Conservation (phyloP, 2,113 vertebrate species). For the Pollachius pollachius region DNA sequence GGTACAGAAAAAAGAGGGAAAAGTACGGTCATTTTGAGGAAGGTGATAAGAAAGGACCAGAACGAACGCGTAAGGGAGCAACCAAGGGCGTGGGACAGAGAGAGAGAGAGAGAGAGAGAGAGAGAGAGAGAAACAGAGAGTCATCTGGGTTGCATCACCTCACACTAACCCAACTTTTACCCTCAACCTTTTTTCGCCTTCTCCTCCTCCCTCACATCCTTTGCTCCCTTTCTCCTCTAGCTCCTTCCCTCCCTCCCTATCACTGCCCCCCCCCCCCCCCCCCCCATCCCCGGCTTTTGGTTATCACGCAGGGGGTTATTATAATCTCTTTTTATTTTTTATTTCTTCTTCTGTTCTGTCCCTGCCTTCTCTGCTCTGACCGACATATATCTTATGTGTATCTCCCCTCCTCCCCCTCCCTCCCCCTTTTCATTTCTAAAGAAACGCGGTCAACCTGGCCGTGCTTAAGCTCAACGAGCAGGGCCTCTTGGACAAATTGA, state of each 20-base stretch:
- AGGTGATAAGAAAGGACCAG: background rate
- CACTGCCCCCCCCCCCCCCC: constrained; percentile 65
- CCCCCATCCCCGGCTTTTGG: constrained; percentile 4
- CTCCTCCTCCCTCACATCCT: constrained; percentile 17
- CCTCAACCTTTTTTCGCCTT: constrained; percentile 42
- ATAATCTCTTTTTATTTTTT: constrained; percentile 16
- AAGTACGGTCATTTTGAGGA: background rate
- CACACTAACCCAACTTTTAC: constrained; percentile 77
- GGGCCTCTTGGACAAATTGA: constrained; percentile 99
- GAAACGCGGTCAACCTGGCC: constrained; percentile 99
- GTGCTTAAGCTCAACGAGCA: constrained; percentile 99
- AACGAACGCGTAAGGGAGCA: background rate
- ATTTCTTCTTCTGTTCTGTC: constrained; percentile 7
- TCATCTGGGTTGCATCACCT: constrained; percentile 80
- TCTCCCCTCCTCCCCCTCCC: constrained; percentile 88
- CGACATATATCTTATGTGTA: constrained; percentile 54
- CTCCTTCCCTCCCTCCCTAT: constrained; percentile 51
- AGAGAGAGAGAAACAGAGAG: constrained; percentile 75
- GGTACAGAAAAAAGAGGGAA: no score
- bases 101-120: constrained; percentile 15
- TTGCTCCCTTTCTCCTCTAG: constrained; percentile 20
- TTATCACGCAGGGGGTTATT: background rate
- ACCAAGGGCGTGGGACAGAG: background rate
- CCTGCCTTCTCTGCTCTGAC: constrained; percentile 46
- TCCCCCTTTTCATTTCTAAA: constrained; percentile 83